Evolutionary conservation across 2,888 invertebrate genomes (phyloP).

Genomic region (Onchidella celtica): DNA sequence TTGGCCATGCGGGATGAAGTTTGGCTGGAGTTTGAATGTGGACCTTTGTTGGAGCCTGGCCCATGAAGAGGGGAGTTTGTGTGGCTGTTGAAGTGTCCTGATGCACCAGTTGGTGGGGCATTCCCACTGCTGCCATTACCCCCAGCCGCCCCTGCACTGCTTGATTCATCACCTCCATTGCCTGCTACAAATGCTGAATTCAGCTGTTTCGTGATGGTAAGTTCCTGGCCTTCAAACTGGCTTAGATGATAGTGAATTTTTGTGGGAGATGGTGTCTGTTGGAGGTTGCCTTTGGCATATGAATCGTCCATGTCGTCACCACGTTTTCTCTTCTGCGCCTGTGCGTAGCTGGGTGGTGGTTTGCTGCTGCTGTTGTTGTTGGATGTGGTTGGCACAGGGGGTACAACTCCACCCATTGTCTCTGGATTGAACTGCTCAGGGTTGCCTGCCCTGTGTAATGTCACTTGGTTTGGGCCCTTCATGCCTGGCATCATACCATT

Average conservation of each 20-base stretch:
- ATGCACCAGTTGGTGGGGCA: neutral
- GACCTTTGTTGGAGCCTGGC: conserved; percentile 71
- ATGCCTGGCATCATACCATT: conserved; percentile 54
- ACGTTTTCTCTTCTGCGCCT: conserved; percentile 76
- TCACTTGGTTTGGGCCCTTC: conserved; percentile 57
- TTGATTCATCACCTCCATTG: conserved; percentile 33
- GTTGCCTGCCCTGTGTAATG: conserved; percentile 76
- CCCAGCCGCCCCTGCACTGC: neutral
- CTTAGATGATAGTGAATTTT: conserved; percentile 94
- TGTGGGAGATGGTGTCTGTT: conserved; percentile 95
- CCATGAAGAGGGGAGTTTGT: conserved; percentile 72
- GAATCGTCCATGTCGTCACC: conserved; percentile 83
- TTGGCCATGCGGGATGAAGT: conserved; percentile 67
- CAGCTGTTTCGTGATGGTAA: conserved; percentile 97
- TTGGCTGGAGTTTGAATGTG: conserved; percentile 75
- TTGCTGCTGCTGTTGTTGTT: conserved; percentile 61
- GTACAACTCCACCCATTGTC: conserved; percentile 53
- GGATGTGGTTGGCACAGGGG: conserved; percentile 11
- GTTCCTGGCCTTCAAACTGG: conserved; percentile 96
- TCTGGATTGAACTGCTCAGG: conserved; percentile 78
- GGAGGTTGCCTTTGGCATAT: conserved; percentile 83
- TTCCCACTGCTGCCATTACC: neutral
- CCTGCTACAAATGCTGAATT: conserved; percentile 86
- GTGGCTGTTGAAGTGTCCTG: conserved; percentile 50
- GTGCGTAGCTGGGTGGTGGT: conserved; percentile 79